These are phyloP conservation scores for Brachyopa scutellaris DNA, from an alignment of 2,888 invertebrate genomes.

Conservation along the genomic window DNA sequence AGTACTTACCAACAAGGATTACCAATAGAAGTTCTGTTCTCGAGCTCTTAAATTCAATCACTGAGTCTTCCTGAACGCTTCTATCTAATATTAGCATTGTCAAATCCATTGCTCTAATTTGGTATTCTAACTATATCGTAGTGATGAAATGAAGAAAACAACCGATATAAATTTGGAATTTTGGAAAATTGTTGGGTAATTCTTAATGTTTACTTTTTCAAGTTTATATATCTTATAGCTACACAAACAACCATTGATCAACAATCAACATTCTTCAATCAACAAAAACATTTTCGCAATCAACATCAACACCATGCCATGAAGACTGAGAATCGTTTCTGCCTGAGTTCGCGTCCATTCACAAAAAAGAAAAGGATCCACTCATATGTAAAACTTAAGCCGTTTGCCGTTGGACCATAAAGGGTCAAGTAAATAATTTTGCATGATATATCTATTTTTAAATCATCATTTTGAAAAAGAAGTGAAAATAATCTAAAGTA, in stretches of 20 bases:
- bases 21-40: no score
- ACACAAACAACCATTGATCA: background rate
- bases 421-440: conserved; percentile 19
- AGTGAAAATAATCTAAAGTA: background rate
- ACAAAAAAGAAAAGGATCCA: no score
- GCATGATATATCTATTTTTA: background rate
- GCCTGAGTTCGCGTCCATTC: no score
- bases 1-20: no score
- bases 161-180: background rate
- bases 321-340: no score
- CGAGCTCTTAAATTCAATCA: no score
- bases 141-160: background rate
- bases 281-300: conserved; percentile 11
- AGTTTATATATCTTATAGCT: background rate
- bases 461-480: background rate
- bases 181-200: background rate
- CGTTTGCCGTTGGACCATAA: no score
- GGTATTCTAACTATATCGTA: no score
- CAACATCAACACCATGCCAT: background rate
- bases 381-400: no score
- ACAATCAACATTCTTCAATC: conserved; percentile 32
- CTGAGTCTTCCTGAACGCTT: no score
- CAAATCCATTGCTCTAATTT: no score
- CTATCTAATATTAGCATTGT: no score
- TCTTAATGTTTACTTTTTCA: background rate